These are phyloP conservation scores for Clusia tigrina DNA, from an alignment of 2,888 invertebrate genomes.

Conservation along the genomic window DNA sequence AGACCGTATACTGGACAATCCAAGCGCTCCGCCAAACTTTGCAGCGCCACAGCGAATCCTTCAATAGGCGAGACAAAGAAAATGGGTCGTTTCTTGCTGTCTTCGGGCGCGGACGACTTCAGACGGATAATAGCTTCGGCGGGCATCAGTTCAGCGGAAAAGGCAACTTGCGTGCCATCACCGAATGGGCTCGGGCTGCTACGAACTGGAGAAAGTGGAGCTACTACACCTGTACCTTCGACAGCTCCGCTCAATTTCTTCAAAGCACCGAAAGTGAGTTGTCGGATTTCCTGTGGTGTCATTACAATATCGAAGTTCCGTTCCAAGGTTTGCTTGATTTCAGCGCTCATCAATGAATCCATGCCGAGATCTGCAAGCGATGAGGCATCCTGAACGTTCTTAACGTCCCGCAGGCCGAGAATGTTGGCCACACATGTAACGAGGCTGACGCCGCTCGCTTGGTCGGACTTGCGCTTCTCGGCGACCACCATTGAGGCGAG, in stretches of 20 bases:
- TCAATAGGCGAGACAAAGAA: conserved; percentile 88
- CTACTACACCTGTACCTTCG: conserved; percentile 35
- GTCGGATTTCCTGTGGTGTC: conserved; percentile 89
- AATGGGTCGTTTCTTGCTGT: conserved; percentile 66
- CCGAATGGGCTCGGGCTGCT: conserved; percentile 59
- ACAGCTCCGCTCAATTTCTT: conserved; percentile 65
- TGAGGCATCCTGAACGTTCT: conserved; percentile 77
- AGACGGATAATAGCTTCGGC: conserved; percentile 75
- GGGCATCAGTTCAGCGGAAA: conserved; percentile 77
- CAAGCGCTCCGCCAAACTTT: conserved; percentile 76
- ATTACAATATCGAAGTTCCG: conserved; percentile 90
- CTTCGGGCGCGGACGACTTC: conserved; percentile 65
- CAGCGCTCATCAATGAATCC: conserved; percentile 99
- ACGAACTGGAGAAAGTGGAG: conserved; percentile 40
- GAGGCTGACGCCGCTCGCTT: conserved; percentile 71
- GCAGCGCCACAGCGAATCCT: conserved; percentile 79
- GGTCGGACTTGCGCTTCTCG: conserved; percentile 76
- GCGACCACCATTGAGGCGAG: conserved; percentile 86
- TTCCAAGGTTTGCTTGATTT: conserved; percentile 96
- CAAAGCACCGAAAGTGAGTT: conserved; percentile 80
- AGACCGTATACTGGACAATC: conserved; percentile 85
- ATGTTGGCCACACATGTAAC: conserved; percentile 87
- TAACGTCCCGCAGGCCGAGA: conserved; percentile 86
- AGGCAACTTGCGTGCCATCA: conserved; percentile 68
- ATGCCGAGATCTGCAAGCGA: conserved; percentile 94